Conservation (phyloP, 1,140 invertebrate species). For the Episyrphus balteatus region DNA sequence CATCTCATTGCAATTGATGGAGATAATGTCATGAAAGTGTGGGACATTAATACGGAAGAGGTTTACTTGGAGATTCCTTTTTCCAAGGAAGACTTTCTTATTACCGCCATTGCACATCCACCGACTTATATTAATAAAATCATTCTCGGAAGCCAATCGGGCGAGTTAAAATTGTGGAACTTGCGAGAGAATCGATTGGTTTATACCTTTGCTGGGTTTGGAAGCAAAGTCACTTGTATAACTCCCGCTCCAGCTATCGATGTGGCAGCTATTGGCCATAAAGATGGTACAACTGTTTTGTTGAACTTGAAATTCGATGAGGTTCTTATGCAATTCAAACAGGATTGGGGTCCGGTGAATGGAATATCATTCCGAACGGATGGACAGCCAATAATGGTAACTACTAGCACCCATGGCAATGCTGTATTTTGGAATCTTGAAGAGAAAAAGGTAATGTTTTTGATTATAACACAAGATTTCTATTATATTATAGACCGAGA, state of each 20-base stretch:
- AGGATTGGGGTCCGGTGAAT: constrained; percentile 87
- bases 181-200: constrained; percentile 67
- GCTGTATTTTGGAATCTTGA: constrained; percentile 93
- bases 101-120: constrained; percentile 76
- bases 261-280: constrained; percentile 77
- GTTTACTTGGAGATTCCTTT: constrained; percentile 59
- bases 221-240: constrained; percentile 53
- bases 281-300: constrained; percentile 69
- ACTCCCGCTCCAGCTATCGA: constrained; percentile 82
- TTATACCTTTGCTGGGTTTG: constrained; percentile 72
- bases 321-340: constrained; percentile 72
- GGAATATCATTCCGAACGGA: constrained; percentile 80
- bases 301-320: constrained; percentile 84
- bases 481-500: too few species aligned
- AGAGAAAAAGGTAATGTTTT: constrained; percentile 61
- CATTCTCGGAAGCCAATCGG: constrained; percentile 82
- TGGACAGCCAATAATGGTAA: constrained; percentile 73
- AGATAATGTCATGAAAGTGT: constrained; percentile 64
- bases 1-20: constrained; percentile 81
- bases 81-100: constrained; percentile 56
- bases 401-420: constrained; percentile 66
- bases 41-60: constrained; percentile 71
- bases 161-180: constrained; percentile 84
- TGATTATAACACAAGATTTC: constrained; percentile 44
- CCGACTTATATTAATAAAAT: constrained; percentile 91